A percentile compares a stretch with the other conserved stretches of the same genome.
These are phyloP conservation scores for Ichneumoninae sp. DNA, from an alignment of 2,888 invertebrate species.

Conservation along the genomic window DNA sequence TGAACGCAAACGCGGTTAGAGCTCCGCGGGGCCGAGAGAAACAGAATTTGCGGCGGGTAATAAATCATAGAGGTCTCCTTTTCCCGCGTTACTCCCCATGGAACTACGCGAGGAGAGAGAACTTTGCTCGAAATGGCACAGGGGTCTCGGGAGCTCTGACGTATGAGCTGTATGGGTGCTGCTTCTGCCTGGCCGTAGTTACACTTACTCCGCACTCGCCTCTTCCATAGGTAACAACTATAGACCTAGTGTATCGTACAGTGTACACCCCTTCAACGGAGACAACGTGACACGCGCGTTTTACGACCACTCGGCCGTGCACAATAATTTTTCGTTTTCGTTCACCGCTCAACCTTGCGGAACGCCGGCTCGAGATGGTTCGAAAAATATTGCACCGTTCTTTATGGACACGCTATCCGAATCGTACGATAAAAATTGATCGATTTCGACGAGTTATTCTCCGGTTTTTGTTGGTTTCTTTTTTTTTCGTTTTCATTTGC, in stretches of 20 bases:
- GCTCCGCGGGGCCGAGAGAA: constrained; percentile 79
- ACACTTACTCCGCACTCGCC: constrained; percentile 48
- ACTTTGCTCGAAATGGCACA: constrained; percentile 64
- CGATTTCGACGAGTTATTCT: constrained; percentile 40
- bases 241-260: constrained; percentile 23
- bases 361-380: constrained; percentile 13
- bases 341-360: constrained; percentile 31
- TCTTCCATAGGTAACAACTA: constrained; percentile 47
- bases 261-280: constrained; percentile 11
- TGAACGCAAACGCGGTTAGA: constrained; percentile 83
- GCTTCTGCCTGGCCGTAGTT: constrained; percentile 47
- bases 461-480: background rate
- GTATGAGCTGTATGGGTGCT: constrained; percentile 59
- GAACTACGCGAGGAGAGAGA: constrained; percentile 47
- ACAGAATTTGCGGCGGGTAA: constrained; percentile 83
- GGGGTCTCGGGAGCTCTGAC: constrained; percentile 51
- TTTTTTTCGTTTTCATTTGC: background rate
- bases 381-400: constrained; percentile 26
- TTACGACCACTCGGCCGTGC: constrained; percentile 55
- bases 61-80: constrained; percentile 82
- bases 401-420: constrained; percentile 23
- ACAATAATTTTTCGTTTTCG: constrained; percentile 54
- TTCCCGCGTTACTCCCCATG: constrained; percentile 72
- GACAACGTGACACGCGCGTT: constrained; percentile 52
- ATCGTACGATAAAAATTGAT: constrained; percentile 50